These are phyloP conservation scores for Steatornis caripensis DNA, from an alignment of 2,113 vertebrate species.

Conservation along the genomic window DNA sequence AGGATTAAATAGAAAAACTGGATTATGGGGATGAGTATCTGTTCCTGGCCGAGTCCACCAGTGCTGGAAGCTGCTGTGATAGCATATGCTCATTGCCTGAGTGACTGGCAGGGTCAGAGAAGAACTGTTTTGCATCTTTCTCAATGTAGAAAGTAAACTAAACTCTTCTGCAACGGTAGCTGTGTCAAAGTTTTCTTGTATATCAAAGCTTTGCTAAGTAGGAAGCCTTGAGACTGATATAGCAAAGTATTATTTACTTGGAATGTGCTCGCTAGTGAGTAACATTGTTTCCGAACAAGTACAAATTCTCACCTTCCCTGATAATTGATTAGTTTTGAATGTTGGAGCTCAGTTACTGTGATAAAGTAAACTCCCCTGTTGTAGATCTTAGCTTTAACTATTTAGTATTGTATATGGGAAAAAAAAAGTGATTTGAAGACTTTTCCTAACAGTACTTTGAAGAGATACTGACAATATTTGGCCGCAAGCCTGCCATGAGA, in stretches of 20 bases:
- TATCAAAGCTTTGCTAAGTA: neutral
- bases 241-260: neutral
- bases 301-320: neutral
- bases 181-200: neutral
- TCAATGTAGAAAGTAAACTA: neutral
- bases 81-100: rapidly evolving
- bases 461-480: neutral
- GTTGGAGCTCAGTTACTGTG: neutral
- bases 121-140: neutral
- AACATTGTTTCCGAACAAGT: neutral
- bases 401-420: neutral
- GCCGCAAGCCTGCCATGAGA: neutral
- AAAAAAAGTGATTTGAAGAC: neutral
- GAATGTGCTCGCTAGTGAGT: neutral
- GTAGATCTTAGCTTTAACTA: neutral
- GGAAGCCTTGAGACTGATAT: neutral
- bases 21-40: neutral
- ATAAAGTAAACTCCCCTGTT: neutral
- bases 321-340: neutral
- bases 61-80: neutral
- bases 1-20: neutral
- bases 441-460: neutral
- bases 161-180: neutral
- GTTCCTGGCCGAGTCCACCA: no score
- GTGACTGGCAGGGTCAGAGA: neutral